Base-by-base conservation (phyloP, 1,140 invertebrate species). In the Cotesia glomerata region DNA sequence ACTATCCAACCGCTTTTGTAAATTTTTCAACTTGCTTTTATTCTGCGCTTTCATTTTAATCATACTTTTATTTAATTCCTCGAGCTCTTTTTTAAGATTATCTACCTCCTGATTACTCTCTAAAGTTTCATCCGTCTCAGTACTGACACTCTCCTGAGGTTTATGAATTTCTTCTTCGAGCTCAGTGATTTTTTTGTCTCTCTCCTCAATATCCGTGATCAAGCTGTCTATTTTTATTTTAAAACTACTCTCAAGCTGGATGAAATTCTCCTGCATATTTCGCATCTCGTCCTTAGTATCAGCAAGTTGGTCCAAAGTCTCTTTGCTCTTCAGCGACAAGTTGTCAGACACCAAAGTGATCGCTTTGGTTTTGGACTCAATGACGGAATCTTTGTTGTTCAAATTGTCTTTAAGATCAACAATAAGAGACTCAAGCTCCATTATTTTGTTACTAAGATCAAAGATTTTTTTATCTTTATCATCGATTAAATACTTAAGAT, bases 341-440 rank as follows among this genome's bases (percentile, higher is more conserved):
- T 91, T 92, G 75, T 92, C 93, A 5, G 92, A 91, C 89, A 94
- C 91, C 68, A 94, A 85, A n/a, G 92, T 90, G 45, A 93, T 91
- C 16, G 95, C 94, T 86, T 92, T 91, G 75, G 93, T 95, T 83
- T 94, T 90, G 9, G 95, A 92, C 83, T 94, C 91, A 79, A 96
- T 95, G 56, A 97, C 93, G 79, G 92, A 92, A 82, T 95, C 94
- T 83, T 96, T 96, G 80, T 96, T 95, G 79, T 92, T 92, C 16
- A 95, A 88, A 84, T 92, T 93, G 85, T 95, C 94, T 86, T 92
- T 91, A 67, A 93, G 86, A 84, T 93, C 92, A 45, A 93, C 79
- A 62, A 93, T 88, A 74, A 86, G 89, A 8, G 88, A 89, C 81
- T 94, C 91, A 74, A 93, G 81, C 81, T 91, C 89, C 74, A 88